Conservation (phyloP, 2,797 vertebrate genomes). For the Sylvia borin region DNA sequence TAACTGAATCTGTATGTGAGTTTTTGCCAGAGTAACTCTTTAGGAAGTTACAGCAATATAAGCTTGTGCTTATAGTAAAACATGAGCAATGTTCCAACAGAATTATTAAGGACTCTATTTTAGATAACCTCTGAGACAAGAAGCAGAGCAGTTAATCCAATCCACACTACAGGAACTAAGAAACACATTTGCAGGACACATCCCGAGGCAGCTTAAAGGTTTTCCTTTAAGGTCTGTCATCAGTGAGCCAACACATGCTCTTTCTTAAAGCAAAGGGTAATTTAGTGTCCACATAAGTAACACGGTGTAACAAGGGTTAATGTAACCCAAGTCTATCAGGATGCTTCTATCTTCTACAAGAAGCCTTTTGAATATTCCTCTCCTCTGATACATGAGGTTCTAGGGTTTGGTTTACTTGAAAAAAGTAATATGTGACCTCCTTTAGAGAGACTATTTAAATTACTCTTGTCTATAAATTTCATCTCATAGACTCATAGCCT, state of each 20-base stretch:
- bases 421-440: background rate
- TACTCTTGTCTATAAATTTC: background rate
- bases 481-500: background rate
- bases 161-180: background rate
- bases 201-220: background rate
- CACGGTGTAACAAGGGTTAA: background rate
- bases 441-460: background rate
- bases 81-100: background rate
- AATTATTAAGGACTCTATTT: background rate
- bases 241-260: background rate
- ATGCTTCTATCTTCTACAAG: background rate
- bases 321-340: background rate
- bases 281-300: background rate
- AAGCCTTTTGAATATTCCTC: background rate
- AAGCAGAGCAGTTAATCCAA: background rate
- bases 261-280: background rate
- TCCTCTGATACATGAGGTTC: background rate
- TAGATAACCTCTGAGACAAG: background rate
- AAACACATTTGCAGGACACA: background rate
- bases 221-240: background rate
- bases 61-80: background rate
- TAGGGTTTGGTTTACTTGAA: background rate
- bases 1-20: background rate
- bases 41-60: background rate
- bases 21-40: background rate